phyloP scores from a whole-genome alignment of 2,888 invertebrate species.

The Drosophila borborema region DNA sequence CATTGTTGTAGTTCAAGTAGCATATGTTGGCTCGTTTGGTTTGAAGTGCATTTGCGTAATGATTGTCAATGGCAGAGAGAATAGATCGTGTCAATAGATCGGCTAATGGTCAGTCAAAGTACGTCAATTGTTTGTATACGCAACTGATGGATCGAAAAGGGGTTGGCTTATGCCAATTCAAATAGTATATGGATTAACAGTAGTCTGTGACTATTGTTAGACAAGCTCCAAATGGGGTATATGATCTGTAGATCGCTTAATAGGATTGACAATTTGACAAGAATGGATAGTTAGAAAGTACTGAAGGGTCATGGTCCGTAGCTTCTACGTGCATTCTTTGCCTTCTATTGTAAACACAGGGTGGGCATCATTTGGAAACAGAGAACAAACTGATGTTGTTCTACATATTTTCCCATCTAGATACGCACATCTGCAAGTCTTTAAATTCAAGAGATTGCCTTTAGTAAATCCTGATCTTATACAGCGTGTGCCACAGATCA shows the following conservation, averaged over 20 bases:
- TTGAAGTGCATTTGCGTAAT: conserved; percentile 65
- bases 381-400: background rate
- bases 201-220: conserved; percentile 1
- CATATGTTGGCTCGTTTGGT: background rate
- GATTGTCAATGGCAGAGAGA: conserved; percentile 27
- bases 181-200: background rate
- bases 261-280: background rate
- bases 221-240: background rate
- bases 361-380: background rate
- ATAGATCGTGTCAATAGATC: conserved; percentile 16
- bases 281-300: background rate
- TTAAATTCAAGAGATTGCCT: background rate
- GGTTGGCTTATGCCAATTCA: background rate
- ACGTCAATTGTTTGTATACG: conserved; percentile 1
- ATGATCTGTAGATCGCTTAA: background rate
- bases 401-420: background rate
- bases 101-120: conserved; percentile 7
- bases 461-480: background rate
- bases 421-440: background rate
- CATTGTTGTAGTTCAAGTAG: conserved; percentile 37
- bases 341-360: background rate
- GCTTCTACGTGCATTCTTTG: background rate
- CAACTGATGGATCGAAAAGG: background rate
- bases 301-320: background rate
- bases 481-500: conserved; percentile 10